These are phyloP conservation scores for Onchidella celtica DNA, from an alignment of 2,888 invertebrate genomes.

Conservation along the genomic window DNA sequence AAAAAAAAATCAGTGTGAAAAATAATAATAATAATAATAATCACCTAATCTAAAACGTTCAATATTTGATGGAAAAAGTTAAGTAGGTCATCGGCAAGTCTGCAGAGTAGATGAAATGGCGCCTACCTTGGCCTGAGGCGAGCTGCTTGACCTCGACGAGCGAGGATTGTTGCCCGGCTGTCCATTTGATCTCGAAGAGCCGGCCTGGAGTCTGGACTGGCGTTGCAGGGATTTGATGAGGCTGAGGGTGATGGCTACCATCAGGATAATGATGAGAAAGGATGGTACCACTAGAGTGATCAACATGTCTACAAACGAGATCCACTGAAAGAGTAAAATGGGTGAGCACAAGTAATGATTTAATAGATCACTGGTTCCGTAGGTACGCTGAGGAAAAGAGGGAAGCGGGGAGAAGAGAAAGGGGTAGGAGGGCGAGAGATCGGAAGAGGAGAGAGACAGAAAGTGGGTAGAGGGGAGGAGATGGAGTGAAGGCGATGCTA, in stretches of 20 bases:
- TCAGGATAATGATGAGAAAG: constrained; percentile 56
- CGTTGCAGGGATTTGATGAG: constrained; percentile 52
- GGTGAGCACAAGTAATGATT: too few relatives aligned
- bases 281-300: constrained; percentile 60
- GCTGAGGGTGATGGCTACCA: constrained; percentile 55
- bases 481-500: too few relatives aligned
- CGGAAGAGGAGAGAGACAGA: too few relatives aligned
- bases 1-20: neutral
- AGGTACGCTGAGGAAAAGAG: too few relatives aligned
- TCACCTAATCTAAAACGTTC: too few relatives aligned
- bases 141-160: constrained; percentile 22
- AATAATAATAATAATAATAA: constrained; percentile 10
- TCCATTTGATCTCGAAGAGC: neutral
- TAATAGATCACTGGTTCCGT: too few relatives aligned
- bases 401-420: too few relatives aligned
- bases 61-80: too few relatives aligned
- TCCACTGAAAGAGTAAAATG: constrained; percentile 31
- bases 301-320: constrained; percentile 58
- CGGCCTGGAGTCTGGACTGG: constrained; percentile 50
- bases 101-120: too few relatives aligned
- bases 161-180: neutral
- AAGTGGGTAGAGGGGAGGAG: too few relatives aligned
- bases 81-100: too few relatives aligned
- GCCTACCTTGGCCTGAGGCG: constrained; percentile 53
- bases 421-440: too few relatives aligned